Base-by-base conservation (phyloP, 1,140 invertebrate species). In the Popillia japonica region DNA sequence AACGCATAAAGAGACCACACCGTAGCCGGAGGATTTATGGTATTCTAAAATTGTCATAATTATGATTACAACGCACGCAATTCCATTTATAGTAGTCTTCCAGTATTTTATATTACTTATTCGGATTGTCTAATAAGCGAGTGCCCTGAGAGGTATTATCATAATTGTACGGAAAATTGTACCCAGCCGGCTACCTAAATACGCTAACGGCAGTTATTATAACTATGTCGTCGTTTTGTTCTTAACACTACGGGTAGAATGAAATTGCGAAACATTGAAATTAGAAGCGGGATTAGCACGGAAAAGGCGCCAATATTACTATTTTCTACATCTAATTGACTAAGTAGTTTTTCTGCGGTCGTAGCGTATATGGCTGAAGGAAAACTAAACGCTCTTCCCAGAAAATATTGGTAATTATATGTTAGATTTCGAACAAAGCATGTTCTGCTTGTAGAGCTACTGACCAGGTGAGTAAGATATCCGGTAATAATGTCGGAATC, bases 51-150 rank as follows among this genome's bases (percentile, higher is more conserved):
- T 77, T 17, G 61, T 77, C 76, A 41, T 77, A 77, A 77, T 77
- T 72, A 77, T 77, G 34, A 40, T 40, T 9, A 42, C 40, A 68
- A 41, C 61, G 61, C 76, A 77, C 76, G 76, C 76, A 77, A 77
- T 77, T 77, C 76, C 76, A 72, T 77, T 77, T 77, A 77, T 77
- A 61, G 42, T 59, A 77, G 14, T 77, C 40, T 41, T 68, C 76
- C 44, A 42, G 20, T n/a, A 77, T 77, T 77, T 68, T 68, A 68
- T 68, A 68, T 68, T 77, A 77, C 44, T 72, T 77, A 77, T 48
- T 76, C 55, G 75, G 44, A 72, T 72, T 40, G 40, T 44, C 40
- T 77, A 72, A 44, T 77, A 72, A 72, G 76, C 22, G 40, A 72
- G 23, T 34, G 27, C 27, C 20, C 61, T 41, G 61, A 22, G 40